These are phyloP conservation scores for Dasypolia templi DNA, from an alignment of 2,888 invertebrate species.

Conservation along the genomic window DNA sequence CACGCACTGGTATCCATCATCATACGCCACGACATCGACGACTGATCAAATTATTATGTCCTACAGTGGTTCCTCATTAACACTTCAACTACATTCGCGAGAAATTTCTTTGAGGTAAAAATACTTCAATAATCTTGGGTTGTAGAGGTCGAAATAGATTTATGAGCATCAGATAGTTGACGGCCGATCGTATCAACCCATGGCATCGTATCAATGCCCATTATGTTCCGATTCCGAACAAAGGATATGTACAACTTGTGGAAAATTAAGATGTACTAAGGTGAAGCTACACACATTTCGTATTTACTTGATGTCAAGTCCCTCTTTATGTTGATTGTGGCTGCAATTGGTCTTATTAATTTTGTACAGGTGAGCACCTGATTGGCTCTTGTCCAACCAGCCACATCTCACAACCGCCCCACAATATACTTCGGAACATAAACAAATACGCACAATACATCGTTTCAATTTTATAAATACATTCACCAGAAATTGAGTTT, in stretches of 20 bases:
- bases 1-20: slow-evolving; percentile 71
- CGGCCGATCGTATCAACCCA: background rate
- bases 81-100: slow-evolving; percentile 23
- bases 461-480: slow-evolving; percentile 52
- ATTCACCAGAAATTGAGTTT: slow-evolving; percentile 37
- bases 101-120: slow-evolving; percentile 6
- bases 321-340: slow-evolving; percentile 70
- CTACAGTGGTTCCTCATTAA: slow-evolving; percentile 50
- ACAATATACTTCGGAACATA: slow-evolving; percentile 74
- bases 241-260: slow-evolving; percentile 1
- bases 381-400: slow-evolving; percentile 85
- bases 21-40: slow-evolving; percentile 53
- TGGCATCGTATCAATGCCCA: background rate
- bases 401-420: slow-evolving; percentile 80
- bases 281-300: slow-evolving; percentile 1
- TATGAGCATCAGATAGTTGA: slow-evolving; percentile 15
- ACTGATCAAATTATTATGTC: slow-evolving; percentile 65
- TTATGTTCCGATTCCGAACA: background rate
- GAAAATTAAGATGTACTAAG: slow-evolving; percentile 5
- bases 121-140: slow-evolving; percentile 8
- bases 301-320: slow-evolving; percentile 57
- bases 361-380: slow-evolving; percentile 85
- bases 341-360: slow-evolving; percentile 76
- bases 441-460: slow-evolving; percentile 78
- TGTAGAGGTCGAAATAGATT: slow-evolving; percentile 16